These are phyloP conservation scores for Chitala chitala DNA, from an alignment of 2,113 vertebrate genomes.

Conservation along the genomic window DNA sequence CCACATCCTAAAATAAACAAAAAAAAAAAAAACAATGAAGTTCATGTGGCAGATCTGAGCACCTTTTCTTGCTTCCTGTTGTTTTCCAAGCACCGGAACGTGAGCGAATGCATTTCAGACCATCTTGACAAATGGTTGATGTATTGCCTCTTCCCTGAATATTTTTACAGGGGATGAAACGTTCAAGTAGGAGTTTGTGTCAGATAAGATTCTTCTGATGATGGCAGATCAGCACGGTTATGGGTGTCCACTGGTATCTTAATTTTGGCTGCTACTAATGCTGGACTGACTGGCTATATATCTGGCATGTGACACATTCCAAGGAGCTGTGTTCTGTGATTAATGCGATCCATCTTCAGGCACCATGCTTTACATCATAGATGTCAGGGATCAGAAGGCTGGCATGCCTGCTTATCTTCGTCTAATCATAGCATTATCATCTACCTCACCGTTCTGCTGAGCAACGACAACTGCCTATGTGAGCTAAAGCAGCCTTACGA, in stretches of 20 bases:
- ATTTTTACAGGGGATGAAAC: not conserved
- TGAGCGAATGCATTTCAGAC: not conserved
- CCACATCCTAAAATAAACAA: not conserved
- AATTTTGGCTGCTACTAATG: not conserved
- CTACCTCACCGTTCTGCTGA: constrained; percentile 33
- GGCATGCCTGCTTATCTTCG: constrained; percentile 50
- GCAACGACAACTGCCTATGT: constrained; percentile 30
- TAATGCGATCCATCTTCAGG: constrained; percentile 34
- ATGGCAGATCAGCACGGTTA: not conserved
- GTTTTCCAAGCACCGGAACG: not conserved
- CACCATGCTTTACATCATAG: constrained; percentile 36
- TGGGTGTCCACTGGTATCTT: not conserved
- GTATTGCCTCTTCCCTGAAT: not conserved
- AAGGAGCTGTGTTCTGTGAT: not conserved
- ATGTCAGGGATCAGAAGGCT: constrained; percentile 48
- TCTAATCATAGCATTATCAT: constrained; percentile 49
- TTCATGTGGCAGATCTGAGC: not conserved
- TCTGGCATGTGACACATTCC: not conserved
- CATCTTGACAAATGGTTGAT: not conserved
- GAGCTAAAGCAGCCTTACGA: constrained; percentile 33
- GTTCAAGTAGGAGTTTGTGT: not conserved
- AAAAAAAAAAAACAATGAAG: not conserved
- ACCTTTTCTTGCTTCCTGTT: not conserved
- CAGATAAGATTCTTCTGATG: not conserved
- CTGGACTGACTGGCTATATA: not conserved